phyloP scores from a whole-genome alignment of 2,797 vertebrate species.

The Tolypeutes matacus region DNA sequence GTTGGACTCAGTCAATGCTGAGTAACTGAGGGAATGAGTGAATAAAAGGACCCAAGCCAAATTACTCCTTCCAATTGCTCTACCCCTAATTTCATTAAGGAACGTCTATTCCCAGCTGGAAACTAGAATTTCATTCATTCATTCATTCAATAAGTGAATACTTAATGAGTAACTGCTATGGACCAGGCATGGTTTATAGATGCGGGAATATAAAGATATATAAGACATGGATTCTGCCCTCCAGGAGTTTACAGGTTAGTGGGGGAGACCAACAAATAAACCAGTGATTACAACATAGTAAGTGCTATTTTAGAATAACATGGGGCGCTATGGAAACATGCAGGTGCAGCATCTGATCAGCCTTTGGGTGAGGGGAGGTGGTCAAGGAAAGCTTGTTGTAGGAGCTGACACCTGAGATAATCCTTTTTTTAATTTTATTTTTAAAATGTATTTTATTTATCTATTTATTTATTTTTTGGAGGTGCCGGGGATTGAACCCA shows the following conservation, averaged over 20 bases:
- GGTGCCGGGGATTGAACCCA: no score
- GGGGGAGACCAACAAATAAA: not conserved
- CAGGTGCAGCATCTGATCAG: not conserved
- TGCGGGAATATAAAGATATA: conserved; percentile 32
- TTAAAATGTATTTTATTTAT: no score
- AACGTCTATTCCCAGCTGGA: conserved; percentile 14
- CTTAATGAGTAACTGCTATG: conserved; percentile 1
- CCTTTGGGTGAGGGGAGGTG: not conserved
- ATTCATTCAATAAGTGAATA: conserved; percentile 16
- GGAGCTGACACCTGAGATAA: not conserved
- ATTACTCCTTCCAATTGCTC: not conserved
- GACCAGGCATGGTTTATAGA: not conserved
- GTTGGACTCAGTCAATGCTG: not conserved
- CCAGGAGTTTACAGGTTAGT: not conserved
- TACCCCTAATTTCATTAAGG: not conserved
- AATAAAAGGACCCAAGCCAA: conserved; percentile 8
- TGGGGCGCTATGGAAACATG: not conserved
- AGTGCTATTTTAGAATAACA: not conserved
- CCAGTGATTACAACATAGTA: not conserved
- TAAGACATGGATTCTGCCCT: conserved; percentile 28
- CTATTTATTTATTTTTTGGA: no score
- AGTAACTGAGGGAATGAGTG: not conserved
- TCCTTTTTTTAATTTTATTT: not conserved
- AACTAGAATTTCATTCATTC: conserved; percentile 15
- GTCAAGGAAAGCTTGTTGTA: not conserved